Base-by-base conservation (phyloP, 2,113 vertebrate species). In the Hypomesus transpacificus region DNA sequence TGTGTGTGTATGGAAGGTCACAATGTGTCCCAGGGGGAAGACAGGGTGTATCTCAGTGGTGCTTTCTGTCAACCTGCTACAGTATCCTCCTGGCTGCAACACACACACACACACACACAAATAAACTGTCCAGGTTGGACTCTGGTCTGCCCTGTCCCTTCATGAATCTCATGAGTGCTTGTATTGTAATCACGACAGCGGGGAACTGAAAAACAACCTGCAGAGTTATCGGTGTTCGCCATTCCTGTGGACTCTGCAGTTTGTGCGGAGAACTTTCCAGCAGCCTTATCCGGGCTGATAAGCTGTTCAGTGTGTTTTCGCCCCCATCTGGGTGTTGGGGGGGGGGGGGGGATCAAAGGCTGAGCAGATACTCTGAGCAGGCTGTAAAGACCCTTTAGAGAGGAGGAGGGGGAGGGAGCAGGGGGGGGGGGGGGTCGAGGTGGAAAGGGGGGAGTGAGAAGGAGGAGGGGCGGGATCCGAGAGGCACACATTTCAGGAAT, bases 401-500 rank as follows among this genome's bases (percentile, higher is more conserved):
- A 16, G 21, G n/a, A n/a, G 13, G 65, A 46, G 39, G n/a, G 24
- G 24, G 8, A 21, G 46, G 51, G 14, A n/a, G 22, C 31, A 26
- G 46, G 21, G 18, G 11, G 66, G 66, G 22, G 50, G n/a, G 22
- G 66, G 22, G 39, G 20, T 14, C 13, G 39, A 46, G 11, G 50
- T 13, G 21, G 6, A 22, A 17, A 22, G 22, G 51, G 65, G 21
- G 50, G 26, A n/a, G 17, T 54, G 7, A 14, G 16, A 18, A 20
- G n/a, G 72, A 74, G 66, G 73, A 75, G 16, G 3, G 57, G 31
- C 66, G 84, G 56, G 14, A 18, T 78, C 75, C 1, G 31, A 34
- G 31, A 4, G 50, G 18, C 75, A 74, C 75, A 84, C 65, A 86
- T 89, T 82, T 88, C 78, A 83, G 73, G 76, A 90, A 89, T 88